phyloP scores from a whole-genome alignment of 2,888 invertebrate species.

The Trilocha varians region DNA sequence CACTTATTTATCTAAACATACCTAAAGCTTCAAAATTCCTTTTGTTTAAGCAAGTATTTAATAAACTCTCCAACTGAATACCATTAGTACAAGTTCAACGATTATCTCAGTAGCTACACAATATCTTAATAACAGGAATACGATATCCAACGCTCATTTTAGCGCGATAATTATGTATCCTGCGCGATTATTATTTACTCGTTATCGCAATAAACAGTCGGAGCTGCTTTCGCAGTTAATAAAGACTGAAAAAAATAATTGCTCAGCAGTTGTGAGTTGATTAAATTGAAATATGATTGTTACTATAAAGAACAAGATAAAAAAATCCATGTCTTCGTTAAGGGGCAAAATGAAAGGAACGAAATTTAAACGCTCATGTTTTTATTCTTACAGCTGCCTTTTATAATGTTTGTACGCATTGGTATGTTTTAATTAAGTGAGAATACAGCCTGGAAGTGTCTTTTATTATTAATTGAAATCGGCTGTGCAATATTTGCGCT shows the following conservation, averaged over 20 bases:
- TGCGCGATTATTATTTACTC: not conserved
- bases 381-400: conserved; percentile 49
- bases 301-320: conserved; percentile 27
- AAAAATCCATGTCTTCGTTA: conserved; percentile 32
- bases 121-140: not conserved
- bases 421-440: conserved; percentile 58
- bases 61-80: too few species aligned
- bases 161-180: not conserved
- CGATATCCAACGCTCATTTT: not conserved
- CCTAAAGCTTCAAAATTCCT: too few species aligned
- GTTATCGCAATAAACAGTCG: not conserved
- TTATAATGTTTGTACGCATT: conserved; percentile 23
- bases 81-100: not conserved
- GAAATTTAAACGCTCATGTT: conserved; percentile 41
- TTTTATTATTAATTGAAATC: conserved; percentile 42
- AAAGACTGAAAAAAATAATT: conserved; percentile 19
- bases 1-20: too few species aligned
- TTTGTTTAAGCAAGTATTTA: too few species aligned
- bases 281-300: conserved; percentile 33
- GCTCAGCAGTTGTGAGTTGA: conserved; percentile 26
- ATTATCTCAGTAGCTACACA: not conserved
- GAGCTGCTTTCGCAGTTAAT: conserved; percentile 4
- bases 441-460: conserved; percentile 29
- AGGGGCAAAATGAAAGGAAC: conserved; percentile 27
- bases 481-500: conserved; percentile 7